A percentile compares a stretch with the other conserved stretches of the same genome.
phyloP scores from a whole-genome alignment of 53 echinoderm and acorn worm species.

The Crossaster papposus region DNA sequence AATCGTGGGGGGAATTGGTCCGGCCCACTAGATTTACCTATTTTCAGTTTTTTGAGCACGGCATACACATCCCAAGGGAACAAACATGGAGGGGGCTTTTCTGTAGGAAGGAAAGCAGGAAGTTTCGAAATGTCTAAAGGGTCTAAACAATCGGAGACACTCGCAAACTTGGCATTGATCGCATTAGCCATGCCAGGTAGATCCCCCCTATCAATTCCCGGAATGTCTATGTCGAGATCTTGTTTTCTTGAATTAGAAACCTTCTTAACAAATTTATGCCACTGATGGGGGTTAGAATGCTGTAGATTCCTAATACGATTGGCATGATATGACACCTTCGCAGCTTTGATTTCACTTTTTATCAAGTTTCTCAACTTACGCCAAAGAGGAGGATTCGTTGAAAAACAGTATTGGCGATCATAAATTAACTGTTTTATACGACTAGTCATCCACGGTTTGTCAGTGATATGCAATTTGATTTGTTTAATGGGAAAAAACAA shows the following conservation, averaged over 20 bases:
- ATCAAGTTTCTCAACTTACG: background rate
- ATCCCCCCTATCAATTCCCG: too few species aligned
- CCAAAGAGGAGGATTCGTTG: background rate
- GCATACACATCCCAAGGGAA: slow-evolving; percentile 44
- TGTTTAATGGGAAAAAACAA: slow-evolving; percentile 29
- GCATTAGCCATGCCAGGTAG: too few species aligned
- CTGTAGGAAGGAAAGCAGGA: slow-evolving; percentile 36
- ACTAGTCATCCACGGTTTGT: too few species aligned
- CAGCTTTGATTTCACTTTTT: slow-evolving; percentile 8
- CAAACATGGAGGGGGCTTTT: slow-evolving; percentile 3
- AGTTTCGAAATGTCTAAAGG: too few species aligned
- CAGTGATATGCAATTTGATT: too few species aligned
- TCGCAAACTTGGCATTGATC: too few species aligned
- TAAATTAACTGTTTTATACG: too few species aligned
- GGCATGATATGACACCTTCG: too few species aligned
- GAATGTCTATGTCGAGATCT: slow-evolving; percentile 9
- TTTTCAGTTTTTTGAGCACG: slow-evolving; percentile 17
- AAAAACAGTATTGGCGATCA: background rate
- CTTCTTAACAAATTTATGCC: slow-evolving; percentile 38
- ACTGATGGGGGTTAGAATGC: slow-evolving; percentile 3
- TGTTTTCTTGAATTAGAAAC: background rate
- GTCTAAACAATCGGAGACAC: too few species aligned
- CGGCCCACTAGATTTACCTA: background rate
- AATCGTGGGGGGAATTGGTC: slow-evolving; percentile 14
- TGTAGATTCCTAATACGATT: too few species aligned